These are phyloP conservation scores for Microcebus jonahi DNA, from an alignment of 2,113 vertebrate genomes.

Conservation along the genomic window DNA sequence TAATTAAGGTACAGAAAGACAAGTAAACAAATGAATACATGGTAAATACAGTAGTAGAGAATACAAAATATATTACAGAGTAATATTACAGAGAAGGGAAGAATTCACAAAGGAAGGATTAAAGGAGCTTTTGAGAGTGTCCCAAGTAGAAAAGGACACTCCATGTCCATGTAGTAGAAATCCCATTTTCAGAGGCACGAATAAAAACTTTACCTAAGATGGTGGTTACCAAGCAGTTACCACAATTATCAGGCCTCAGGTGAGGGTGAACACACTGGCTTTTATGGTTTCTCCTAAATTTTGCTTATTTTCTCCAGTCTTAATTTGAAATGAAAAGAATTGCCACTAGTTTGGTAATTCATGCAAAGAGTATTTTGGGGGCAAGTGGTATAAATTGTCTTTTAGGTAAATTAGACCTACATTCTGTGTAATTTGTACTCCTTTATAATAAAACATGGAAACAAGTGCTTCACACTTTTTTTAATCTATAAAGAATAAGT, in stretches of 20 bases:
- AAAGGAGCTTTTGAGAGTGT: background rate
- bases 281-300: background rate
- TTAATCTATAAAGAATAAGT: background rate
- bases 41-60: background rate
- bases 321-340: conserved; percentile 45
- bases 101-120: background rate
- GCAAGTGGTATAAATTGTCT: background rate
- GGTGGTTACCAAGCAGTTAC: background rate
- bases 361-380: background rate
- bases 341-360: conserved; percentile 2
- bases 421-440: conserved; percentile 23
- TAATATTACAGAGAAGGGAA: background rate
- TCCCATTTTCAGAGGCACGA: background rate
- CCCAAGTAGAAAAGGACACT: background rate
- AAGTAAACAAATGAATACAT: background rate
- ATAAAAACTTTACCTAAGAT: background rate
- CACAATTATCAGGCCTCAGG: background rate
- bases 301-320: conserved; percentile 10
- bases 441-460: background rate
- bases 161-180: background rate
- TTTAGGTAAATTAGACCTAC: conserved; percentile 2
- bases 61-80: background rate
- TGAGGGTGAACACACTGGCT: background rate
- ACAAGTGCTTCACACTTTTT: background rate
- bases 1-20: background rate